These are phyloP conservation scores for Falco concolor DNA, from an alignment of 2,797 vertebrate genomes.

Conservation along the genomic window DNA sequence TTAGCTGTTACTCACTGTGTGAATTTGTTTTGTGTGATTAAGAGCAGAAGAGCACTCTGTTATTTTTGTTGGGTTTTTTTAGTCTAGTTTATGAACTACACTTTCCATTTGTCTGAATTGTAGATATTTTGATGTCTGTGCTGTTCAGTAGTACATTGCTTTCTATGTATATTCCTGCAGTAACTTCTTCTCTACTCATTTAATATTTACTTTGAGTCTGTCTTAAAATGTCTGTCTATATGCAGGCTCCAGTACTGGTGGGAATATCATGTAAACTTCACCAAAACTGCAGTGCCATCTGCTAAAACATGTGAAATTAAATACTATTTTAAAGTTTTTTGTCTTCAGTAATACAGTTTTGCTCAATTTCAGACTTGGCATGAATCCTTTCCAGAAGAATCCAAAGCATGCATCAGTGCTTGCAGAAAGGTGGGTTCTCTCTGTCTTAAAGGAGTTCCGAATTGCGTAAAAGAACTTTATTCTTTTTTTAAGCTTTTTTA, in stretches of 20 bases:
- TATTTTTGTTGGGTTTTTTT: not conserved
- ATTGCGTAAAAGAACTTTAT: not conserved
- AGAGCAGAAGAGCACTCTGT: not conserved
- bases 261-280: not conserved
- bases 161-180: not conserved
- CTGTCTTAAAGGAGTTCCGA: not conserved
- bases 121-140: not conserved
- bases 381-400: slow-evolving; percentile 97
- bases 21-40: not conserved
- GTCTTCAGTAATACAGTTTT: slow-evolving; percentile 13
- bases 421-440: slow-evolving; percentile 82
- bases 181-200: not conserved
- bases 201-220: not conserved
- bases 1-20: not conserved
- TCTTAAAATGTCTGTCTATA: not conserved
- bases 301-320: not conserved
- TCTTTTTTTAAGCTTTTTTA: not conserved
- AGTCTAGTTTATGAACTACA: not conserved
- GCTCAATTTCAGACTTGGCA: slow-evolving; percentile 80
- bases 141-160: not conserved
- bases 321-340: not conserved
- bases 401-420: slow-evolving; percentile 91
- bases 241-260: not conserved
- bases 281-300: not conserved
- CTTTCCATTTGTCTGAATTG: not conserved